These are phyloP conservation scores for Geotrypetes seraphini DNA, from an alignment of 2,797 vertebrate species.

Conservation along the genomic window DNA sequence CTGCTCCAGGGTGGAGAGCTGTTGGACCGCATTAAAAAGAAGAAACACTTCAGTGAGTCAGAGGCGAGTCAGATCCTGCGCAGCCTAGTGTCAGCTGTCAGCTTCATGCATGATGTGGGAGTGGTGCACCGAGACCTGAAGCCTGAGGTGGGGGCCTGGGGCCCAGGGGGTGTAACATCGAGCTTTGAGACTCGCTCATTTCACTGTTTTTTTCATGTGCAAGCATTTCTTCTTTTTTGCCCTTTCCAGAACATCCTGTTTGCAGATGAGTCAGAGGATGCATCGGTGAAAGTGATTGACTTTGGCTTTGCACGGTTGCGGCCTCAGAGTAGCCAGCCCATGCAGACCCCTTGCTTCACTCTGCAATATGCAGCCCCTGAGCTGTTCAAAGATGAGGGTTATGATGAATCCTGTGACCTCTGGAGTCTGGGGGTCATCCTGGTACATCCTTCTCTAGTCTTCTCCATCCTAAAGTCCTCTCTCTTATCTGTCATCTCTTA, in stretches of 20 bases:
- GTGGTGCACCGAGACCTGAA: slow-evolving; percentile 88
- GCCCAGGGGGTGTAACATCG: neutral
- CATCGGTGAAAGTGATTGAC: slow-evolving; percentile 80
- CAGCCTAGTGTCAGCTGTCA: slow-evolving; percentile 77
- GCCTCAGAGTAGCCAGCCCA: slow-evolving; percentile 63
- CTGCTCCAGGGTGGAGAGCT: slow-evolving; percentile 76
- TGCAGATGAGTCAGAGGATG: slow-evolving; percentile 66
- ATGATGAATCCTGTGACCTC: slow-evolving; percentile 85
- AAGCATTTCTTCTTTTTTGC: neutral
- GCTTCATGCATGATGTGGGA: slow-evolving; percentile 85
- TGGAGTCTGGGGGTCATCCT: slow-evolving; percentile 89
- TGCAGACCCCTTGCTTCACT: slow-evolving; percentile 88
- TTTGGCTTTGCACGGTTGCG: slow-evolving; percentile 85
- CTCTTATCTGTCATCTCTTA: no score
- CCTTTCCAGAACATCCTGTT: slow-evolving; percentile 74
- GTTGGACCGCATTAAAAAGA: slow-evolving; percentile 77
- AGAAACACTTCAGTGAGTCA: slow-evolving; percentile 80
- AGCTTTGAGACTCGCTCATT: no score
- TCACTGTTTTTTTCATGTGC: neutral
- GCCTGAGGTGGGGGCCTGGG: slow-evolving; percentile 68
- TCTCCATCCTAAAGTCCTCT: no score
- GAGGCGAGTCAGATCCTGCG: slow-evolving; percentile 83
- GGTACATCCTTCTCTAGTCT: slow-evolving; percentile 42
- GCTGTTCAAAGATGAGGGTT: slow-evolving; percentile 76
- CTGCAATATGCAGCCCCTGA: slow-evolving; percentile 86